These are phyloP conservation scores for Cryptocephalus primarius DNA, from an alignment of 2,888 invertebrate species.

Conservation along the genomic window DNA sequence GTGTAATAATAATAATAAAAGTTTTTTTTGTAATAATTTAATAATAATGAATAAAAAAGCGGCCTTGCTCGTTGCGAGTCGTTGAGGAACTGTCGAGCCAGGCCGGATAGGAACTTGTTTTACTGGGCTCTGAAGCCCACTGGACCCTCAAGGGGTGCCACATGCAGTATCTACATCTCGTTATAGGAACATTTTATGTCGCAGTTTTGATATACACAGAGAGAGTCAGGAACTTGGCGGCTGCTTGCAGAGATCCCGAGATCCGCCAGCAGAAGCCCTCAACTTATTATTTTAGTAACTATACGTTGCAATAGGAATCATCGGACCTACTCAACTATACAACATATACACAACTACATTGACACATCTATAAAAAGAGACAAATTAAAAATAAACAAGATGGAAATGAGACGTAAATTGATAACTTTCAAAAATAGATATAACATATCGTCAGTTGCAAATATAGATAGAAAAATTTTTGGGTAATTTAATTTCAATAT, in stretches of 20 bases:
- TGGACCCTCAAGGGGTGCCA: constrained; percentile 32
- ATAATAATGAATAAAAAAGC: constrained; percentile 39
- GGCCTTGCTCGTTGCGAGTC: constrained; percentile 33
- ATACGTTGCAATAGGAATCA: constrained; percentile 42
- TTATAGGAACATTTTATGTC: constrained; percentile 39
- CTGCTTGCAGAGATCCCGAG: constrained; percentile 8
- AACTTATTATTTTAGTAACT: constrained; percentile 33
- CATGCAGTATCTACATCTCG: constrained; percentile 39
- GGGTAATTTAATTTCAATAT: too few species aligned
- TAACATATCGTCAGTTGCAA: constrained; percentile 29
- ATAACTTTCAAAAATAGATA: constrained; percentile 37
- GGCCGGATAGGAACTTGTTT: constrained; percentile 41
- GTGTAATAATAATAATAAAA: constrained; percentile 37
- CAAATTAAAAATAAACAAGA: too few species aligned
- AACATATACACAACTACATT: constrained; percentile 36
- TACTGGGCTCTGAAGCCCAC: constrained; percentile 34
- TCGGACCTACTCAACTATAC: constrained; percentile 37
- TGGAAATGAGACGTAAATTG: constrained; percentile 20
- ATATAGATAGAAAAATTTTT: constrained; percentile 17
- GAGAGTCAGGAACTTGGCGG: constrained; percentile 33
- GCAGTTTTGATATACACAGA: constrained; percentile 31
- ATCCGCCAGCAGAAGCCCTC: constrained; percentile 16
- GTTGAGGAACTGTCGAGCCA: constrained; percentile 35
- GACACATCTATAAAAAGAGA: constrained; percentile 30
- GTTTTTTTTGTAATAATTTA: constrained; percentile 36